phyloP scores from a whole-genome alignment of 2,888 invertebrate genomes.

The Folsomia manolachei region DNA sequence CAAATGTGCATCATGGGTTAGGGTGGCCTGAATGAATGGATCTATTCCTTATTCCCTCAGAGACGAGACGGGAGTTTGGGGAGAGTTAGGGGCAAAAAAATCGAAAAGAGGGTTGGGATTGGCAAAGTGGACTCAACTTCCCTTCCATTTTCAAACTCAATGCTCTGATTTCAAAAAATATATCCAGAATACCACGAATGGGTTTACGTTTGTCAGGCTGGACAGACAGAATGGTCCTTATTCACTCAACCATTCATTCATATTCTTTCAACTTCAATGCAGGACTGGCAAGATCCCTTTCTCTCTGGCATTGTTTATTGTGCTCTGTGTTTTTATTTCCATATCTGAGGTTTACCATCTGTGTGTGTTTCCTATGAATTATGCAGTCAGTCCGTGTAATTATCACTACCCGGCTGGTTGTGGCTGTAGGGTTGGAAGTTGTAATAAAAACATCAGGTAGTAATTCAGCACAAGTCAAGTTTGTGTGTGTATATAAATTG shows the following conservation, averaged over 20 bases:
- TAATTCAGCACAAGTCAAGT: no score
- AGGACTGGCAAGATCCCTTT: no score
- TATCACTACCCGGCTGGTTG: background rate
- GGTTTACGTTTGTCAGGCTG: no score
- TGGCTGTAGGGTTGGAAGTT: background rate
- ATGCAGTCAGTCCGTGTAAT: background rate
- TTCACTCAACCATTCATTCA: background rate
- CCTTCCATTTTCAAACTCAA: background rate
- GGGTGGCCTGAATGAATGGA: constrained; percentile 9
- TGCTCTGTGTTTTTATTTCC: background rate
- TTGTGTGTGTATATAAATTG: no score
- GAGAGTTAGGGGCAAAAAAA: constrained; percentile 37
- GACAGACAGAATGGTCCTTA: background rate
- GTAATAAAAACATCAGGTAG: background rate
- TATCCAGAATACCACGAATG: no score
- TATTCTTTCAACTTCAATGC: background rate
- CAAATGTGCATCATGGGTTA: constrained; percentile 9
- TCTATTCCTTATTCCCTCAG: background rate
- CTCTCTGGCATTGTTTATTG: background rate
- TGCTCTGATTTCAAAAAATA: background rate
- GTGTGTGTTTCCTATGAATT: background rate
- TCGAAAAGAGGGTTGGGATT: constrained; percentile 41
- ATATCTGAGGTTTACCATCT: background rate
- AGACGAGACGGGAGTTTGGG: background rate
- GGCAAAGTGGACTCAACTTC: background rate